These are phyloP conservation scores for Meghimatium bilineatum DNA, from an alignment of 2,888 invertebrate genomes.

Conservation along the genomic window DNA sequence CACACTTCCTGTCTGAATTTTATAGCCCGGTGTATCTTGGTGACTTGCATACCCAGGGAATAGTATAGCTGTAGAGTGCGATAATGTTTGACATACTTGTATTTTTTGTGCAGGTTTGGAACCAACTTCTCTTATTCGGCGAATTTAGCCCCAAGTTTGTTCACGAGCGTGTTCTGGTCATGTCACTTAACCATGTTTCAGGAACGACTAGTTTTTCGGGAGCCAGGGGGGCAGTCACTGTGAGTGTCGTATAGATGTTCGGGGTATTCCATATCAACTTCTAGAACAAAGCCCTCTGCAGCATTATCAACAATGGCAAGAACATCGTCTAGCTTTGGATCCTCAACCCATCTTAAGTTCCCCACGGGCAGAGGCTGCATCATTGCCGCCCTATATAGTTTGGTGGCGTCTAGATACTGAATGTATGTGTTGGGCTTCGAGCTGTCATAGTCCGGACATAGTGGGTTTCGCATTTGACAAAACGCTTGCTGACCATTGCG, in stretches of 20 bases:
- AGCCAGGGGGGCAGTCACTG: neutral
- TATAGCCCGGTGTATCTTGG: constrained; percentile 65
- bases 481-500: neutral
- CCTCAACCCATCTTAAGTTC: neutral
- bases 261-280: neutral
- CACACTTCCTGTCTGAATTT: constrained; percentile 66
- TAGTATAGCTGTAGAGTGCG: constrained; percentile 66
- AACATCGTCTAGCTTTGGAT: neutral
- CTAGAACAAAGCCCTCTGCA: neutral
- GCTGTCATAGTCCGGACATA: neutral
- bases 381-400: constrained; percentile 12
- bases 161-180: neutral
- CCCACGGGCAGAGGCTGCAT: neutral
- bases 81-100: constrained; percentile 65
- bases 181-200: neutral
- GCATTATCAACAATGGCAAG: neutral
- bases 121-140: neutral
- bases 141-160: neutral
- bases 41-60: constrained; percentile 56
- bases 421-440: neutral
- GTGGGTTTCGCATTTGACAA: constrained; percentile 5
- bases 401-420: constrained; percentile 12
- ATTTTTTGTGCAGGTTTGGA: neutral
- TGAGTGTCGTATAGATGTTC: neutral
- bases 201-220: neutral